Conservation (phyloP, 2,888 invertebrate genomes). For the Mallateleia sp. region DNA sequence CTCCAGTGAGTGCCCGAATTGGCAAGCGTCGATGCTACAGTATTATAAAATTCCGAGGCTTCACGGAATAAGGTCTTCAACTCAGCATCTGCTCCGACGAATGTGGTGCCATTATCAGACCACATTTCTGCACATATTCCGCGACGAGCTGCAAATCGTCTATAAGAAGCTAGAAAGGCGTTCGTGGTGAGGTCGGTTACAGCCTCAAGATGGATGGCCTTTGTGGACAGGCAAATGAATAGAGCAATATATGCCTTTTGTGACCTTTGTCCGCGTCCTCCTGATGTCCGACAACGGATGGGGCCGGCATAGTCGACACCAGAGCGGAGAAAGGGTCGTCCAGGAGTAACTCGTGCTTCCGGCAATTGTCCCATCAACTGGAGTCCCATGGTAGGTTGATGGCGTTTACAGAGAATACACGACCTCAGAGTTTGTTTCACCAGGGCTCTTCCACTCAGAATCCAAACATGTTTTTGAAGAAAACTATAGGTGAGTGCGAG, state of each 20-base stretch:
- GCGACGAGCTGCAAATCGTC: neutral
- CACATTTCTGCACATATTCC: neutral
- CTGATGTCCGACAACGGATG: neutral
- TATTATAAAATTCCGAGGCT: neutral
- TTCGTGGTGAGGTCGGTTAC: neutral
- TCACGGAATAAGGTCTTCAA: neutral
- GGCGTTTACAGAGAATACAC: neutral
- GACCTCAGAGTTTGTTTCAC: neutral
- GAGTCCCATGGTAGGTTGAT: neutral
- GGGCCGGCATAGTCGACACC: slow-evolving; percentile 8
- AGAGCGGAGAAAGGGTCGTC: neutral
- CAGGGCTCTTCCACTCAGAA: neutral
- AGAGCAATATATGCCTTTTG: slow-evolving; percentile 16
- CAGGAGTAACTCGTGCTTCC: neutral
- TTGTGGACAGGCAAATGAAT: slow-evolving; percentile 16
- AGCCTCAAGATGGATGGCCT: slow-evolving; percentile 23
- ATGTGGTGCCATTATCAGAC: slow-evolving; percentile 22
- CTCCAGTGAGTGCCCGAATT: neutral
- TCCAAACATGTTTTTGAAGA: slow-evolving; percentile 6
- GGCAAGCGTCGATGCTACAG: neutral
- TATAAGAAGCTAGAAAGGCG: slow-evolving; percentile 8
- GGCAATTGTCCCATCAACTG: slow-evolving; percentile 1
- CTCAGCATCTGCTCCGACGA: neutral
- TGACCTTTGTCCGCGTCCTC: neutral
- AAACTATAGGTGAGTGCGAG: neutral